Conservation (phyloP, 2,888 invertebrate species). For the Apamea epomidion region DNA sequence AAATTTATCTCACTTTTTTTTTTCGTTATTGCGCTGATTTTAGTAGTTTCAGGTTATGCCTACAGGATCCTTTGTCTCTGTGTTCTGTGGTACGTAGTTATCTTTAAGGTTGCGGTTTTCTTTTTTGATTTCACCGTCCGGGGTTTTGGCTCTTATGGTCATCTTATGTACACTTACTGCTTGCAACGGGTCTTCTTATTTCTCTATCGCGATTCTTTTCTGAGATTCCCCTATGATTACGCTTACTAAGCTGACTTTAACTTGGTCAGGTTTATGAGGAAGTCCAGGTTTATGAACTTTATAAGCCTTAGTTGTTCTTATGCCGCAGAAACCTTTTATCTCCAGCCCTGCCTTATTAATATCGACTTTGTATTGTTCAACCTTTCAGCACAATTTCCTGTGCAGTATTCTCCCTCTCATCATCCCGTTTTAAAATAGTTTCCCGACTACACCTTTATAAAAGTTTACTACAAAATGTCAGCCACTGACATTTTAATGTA, state of each 20-base stretch:
- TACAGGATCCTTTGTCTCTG: not conserved
- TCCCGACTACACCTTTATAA: conserved; percentile 2
- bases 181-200: not conserved
- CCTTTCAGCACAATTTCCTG: conserved; percentile 12
- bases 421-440: conserved; percentile 29
- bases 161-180: too few relatives aligned
- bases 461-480: conserved; percentile 51
- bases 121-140: not conserved
- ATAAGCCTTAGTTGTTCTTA: not conserved
- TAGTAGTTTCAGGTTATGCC: not conserved
- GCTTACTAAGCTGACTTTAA: too few relatives aligned
- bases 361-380: conserved; percentile 10
- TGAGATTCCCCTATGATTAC: not conserved
- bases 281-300: not conserved
- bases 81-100: conserved; percentile 1
- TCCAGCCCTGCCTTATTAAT: not conserved
- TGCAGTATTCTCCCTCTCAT: not conserved
- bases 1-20: not conserved
- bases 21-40: not conserved
- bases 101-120: not conserved
- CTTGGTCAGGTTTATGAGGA: not conserved
- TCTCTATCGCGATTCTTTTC: too few relatives aligned
- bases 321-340: not conserved
- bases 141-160: not conserved
- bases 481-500: conserved; percentile 55